Evolutionary conservation across 2,888 invertebrate genomes (phyloP).

Genomic region (Scotopteryx bipunctaria): DNA sequence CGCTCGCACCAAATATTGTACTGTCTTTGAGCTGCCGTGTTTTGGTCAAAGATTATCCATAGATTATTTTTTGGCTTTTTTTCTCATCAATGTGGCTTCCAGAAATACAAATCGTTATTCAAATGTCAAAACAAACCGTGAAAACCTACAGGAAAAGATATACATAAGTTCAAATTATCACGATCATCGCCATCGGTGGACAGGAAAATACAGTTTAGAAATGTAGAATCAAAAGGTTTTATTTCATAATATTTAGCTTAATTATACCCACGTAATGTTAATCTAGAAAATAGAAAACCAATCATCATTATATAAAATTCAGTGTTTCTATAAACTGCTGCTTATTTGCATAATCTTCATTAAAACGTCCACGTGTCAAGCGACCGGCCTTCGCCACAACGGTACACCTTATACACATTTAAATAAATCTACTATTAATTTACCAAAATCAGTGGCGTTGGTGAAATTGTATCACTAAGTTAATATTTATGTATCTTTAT

Average conservation of each 20-base stretch:
- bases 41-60: constrained; percentile 50
- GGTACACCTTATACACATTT: constrained; percentile 1
- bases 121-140: too few species aligned
- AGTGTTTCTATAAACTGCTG: constrained; percentile 16
- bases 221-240: too few species aligned
- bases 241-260: constrained; percentile 7
- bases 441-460: constrained; percentile 3
- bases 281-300: constrained; percentile 18
- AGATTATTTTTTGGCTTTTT: neutral
- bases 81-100: neutral
- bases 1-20: constrained; percentile 57
- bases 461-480: constrained; percentile 10
- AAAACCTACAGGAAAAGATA: too few species aligned
- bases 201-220: too few species aligned
- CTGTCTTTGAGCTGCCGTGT: constrained; percentile 71
- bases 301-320: constrained; percentile 10
- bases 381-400: constrained; percentile 8
- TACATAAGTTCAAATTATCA: too few species aligned
- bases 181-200: too few species aligned
- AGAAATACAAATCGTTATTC: too few species aligned
- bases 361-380: constrained; percentile 14
- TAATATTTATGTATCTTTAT: constrained; percentile 1
- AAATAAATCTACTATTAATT: constrained; percentile 3
- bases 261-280: constrained; percentile 24
- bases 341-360: constrained; percentile 15